phyloP scores from a whole-genome alignment of 2,113 vertebrate species.

The Megaptera novaeangliae region DNA sequence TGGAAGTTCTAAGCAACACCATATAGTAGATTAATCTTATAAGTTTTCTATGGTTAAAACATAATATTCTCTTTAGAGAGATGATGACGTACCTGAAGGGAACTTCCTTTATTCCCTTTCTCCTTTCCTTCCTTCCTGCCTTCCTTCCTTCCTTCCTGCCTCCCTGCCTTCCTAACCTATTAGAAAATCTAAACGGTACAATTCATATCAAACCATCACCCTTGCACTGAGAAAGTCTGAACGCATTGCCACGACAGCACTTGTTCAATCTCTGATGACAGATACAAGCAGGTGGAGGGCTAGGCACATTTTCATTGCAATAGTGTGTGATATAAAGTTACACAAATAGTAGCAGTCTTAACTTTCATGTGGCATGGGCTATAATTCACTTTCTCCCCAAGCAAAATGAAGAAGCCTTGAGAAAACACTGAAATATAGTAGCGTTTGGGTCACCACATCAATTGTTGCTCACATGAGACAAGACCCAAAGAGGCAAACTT shows the following conservation, averaged over 20 bases:
- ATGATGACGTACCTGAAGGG: neutral
- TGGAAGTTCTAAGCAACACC: neutral
- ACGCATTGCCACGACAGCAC: neutral
- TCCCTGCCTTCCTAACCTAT: neutral
- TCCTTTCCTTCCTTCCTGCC: neutral
- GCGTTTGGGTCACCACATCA: neutral
- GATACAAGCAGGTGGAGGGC: neutral
- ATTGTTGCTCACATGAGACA: neutral
- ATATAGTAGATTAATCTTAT: neutral
- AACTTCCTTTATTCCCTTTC: neutral
- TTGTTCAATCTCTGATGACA: neutral
- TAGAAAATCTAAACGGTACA: neutral
- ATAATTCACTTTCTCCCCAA: neutral
- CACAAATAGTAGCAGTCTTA: neutral
- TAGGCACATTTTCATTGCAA: neutral
- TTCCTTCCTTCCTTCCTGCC: neutral
- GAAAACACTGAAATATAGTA: neutral
- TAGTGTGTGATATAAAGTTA: neutral
- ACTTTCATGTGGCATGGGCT: neutral
- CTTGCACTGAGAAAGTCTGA: neutral
- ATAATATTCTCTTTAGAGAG: neutral
- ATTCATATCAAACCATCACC: neutral
- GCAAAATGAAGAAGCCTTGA: neutral
- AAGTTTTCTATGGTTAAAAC: slow-evolving; percentile 11
- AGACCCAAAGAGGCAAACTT: neutral